A percentile compares a stretch with the other conserved stretches of the same genome.
Evolutionary conservation across 2,113 vertebrate genomes (phyloP).

Genomic region (Macquaria australasica): DNA sequence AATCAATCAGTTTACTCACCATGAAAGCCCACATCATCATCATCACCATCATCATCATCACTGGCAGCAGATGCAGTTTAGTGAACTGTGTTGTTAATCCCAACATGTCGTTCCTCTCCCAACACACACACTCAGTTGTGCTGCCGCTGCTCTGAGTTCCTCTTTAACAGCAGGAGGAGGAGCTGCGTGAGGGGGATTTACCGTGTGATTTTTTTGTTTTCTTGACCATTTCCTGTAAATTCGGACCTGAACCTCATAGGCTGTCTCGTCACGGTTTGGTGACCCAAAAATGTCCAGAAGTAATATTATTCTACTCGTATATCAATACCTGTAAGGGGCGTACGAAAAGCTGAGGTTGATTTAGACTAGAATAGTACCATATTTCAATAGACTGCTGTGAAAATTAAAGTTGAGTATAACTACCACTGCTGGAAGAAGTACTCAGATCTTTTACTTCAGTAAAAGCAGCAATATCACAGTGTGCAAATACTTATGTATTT

Average conservation of each 20-base stretch:
- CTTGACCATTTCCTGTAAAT: constrained; percentile 40
- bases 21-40: not conserved
- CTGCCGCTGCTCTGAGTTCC: no score
- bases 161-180: not conserved
- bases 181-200: not conserved
- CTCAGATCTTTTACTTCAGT: no score
- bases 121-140: no score
- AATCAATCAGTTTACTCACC: constrained; percentile 24
- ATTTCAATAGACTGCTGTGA: no score
- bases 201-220: not conserved
- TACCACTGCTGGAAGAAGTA: no score
- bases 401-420: no score
- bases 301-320: not conserved
- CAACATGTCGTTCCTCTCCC: not conserved
- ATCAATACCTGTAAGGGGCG: no score
- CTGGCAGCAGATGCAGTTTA: not conserved
- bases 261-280: not conserved
- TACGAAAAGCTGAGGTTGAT: not conserved
- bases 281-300: not conserved
- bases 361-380: not conserved
- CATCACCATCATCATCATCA: fast-evolving
- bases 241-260: not conserved
- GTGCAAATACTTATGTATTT: not conserved
- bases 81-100: fast-evolving
- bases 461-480: no score